Conservation (phyloP, 2,888 invertebrate species). For the Tipula helvola region DNA sequence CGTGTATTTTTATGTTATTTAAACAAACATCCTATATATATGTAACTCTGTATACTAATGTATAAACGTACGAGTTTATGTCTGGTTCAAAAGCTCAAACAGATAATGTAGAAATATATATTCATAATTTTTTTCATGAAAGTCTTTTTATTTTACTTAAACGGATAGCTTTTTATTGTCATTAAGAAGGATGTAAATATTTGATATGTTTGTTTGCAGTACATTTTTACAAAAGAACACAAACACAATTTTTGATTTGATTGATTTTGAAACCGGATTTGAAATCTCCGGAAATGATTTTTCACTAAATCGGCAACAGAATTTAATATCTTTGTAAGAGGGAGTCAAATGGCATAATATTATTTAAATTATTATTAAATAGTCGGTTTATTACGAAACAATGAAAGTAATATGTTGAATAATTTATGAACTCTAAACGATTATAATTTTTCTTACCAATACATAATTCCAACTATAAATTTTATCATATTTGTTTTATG, state of each 20-base stretch:
- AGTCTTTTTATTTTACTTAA: not conserved
- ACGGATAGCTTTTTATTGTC: not conserved
- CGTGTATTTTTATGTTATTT: not conserved
- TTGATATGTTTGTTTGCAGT: not conserved
- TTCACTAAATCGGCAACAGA: not conserved
- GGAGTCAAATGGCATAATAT: no score
- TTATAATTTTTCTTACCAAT: no score
- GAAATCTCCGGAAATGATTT: not conserved
- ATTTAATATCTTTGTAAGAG: no score
- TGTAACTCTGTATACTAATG: no score
- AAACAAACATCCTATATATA: not conserved
- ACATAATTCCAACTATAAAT: not conserved
- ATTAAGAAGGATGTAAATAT: not conserved
- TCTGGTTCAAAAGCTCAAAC: no score
- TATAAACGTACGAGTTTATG: no score
- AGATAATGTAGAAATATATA: not conserved
- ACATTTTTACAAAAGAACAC: no score
- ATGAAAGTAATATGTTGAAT: no score
- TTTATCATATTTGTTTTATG: not conserved
- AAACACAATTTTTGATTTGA: not conserved
- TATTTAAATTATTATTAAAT: no score
- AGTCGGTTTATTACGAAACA: no score
- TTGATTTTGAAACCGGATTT: not conserved
- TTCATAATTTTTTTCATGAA: not conserved
- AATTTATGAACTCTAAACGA: no score